Conservation (phyloP, 1,140 invertebrate species). For the Drosophila nebulosa region DNA sequence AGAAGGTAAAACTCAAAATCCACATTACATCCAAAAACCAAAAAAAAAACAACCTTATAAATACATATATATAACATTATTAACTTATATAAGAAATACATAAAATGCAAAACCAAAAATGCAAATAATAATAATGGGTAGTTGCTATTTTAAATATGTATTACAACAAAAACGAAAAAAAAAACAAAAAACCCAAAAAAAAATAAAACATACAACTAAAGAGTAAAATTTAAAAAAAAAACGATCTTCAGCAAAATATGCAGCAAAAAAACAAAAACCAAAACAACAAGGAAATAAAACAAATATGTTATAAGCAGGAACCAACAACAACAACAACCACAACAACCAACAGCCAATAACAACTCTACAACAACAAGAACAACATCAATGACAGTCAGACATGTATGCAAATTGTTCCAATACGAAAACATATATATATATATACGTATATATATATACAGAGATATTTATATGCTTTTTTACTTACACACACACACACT, state of each 20-base stretch:
- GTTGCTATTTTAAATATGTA: slow-evolving; percentile 78
- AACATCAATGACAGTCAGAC: slow-evolving; percentile 41
- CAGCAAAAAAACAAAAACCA: slow-evolving; percentile 19
- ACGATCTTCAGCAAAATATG: slow-evolving; percentile 49
- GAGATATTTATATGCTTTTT: slow-evolving; percentile 79
- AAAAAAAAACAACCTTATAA: slow-evolving; percentile 52
- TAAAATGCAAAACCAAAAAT: slow-evolving; percentile 61
- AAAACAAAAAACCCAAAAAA: slow-evolving; percentile 22
- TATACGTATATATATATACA: slow-evolving; percentile 19
- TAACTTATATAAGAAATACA: slow-evolving; percentile 70
- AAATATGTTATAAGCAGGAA: slow-evolving; percentile 59
- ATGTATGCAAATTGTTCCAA: slow-evolving; percentile 42
- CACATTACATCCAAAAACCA: slow-evolving; percentile 23
- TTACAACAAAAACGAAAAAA: slow-evolving; percentile 56
- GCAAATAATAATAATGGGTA: slow-evolving; percentile 60
- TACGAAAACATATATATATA: slow-evolving; percentile 41
- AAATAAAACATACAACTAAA: slow-evolving; percentile 28
- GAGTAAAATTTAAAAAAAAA: slow-evolving; percentile 22
- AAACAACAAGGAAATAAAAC: slow-evolving; percentile 38
- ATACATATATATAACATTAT: slow-evolving; percentile 30
- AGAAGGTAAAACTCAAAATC: slow-evolving; percentile 16
- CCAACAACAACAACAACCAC: slow-evolving; percentile 59
- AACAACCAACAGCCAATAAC: slow-evolving; percentile 31
- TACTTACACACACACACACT: slow-evolving; percentile 58
- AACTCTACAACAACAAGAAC: slow-evolving; percentile 15